These are phyloP conservation scores for Chelonoidis abingdonii DNA, from an alignment of 2,113 vertebrate species.

Conservation along the genomic window DNA sequence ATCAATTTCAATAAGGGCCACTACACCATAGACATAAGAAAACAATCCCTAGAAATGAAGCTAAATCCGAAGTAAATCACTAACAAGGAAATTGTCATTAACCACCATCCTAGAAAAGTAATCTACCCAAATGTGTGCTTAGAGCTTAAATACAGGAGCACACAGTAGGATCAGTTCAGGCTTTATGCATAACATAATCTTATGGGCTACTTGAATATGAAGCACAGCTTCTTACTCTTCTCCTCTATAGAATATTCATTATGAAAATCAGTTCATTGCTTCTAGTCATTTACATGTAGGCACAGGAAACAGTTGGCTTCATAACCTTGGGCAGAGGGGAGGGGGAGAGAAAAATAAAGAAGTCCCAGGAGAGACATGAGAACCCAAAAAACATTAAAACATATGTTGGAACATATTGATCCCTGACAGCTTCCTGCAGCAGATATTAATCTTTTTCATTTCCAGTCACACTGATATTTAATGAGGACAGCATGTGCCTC, in stretches of 20 bases:
- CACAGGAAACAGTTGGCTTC: conserved; percentile 65
- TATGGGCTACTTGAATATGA: neutral
- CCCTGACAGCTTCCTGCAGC: conserved; percentile 42
- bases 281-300: neutral
- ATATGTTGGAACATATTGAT: conserved; percentile 72
- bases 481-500: neutral
- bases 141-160: neutral
- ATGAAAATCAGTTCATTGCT: conserved; percentile 44
- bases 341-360: conserved; percentile 61
- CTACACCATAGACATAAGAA: neutral
- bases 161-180: neutral
- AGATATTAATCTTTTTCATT: conserved; percentile 20
- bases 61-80: neutral
- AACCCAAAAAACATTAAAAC: conserved; percentile 62
- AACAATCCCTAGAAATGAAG: neutral
- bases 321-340: conserved; percentile 44
- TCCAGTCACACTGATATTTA: neutral
- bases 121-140: neutral
- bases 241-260: conserved; percentile 4
- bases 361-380: conserved; percentile 61
- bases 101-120: neutral
- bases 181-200: neutral
- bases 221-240: neutral
- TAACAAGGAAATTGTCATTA: neutral
- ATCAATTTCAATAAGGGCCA: fast-evolving